A percentile compares a stretch with the other conserved stretches of the same genome.
Evolutionary conservation across 2,888 invertebrate genomes (phyloP).

Genomic region (Lasioglossum vierecki): DNA sequence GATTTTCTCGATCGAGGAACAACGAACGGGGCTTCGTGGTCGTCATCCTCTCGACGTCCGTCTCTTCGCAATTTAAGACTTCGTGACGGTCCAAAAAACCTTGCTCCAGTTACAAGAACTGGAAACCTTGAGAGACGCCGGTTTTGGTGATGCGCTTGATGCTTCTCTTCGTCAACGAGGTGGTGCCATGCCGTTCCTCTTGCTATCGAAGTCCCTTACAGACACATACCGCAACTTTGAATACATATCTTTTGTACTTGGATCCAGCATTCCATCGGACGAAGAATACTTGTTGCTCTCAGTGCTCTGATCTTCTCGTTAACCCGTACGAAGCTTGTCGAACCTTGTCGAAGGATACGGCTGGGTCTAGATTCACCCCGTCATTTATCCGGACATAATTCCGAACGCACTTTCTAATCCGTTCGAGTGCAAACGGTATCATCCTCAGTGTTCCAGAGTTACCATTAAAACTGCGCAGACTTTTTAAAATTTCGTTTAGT

Average conservation of each 20-base stretch:
- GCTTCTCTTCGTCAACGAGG: no score
- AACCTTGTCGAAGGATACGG: not conserved
- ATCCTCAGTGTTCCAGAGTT: not conserved
- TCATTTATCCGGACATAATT: not conserved
- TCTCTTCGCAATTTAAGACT: slow-evolving; percentile 10
- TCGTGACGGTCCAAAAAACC: slow-evolving; percentile 9
- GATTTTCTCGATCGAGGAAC: slow-evolving; percentile 9
- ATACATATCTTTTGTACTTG: slow-evolving; percentile 27
- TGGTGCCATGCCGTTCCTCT: not conserved
- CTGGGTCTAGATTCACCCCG: not conserved
- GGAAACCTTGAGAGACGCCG: slow-evolving; percentile 6
- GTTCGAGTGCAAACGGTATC: not conserved
- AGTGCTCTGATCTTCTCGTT: slow-evolving; percentile 15
- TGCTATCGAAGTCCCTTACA: not conserved
- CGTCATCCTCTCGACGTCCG: not conserved
- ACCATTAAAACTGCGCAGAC: not conserved
- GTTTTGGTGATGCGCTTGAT: slow-evolving; percentile 2
- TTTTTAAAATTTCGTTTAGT: not conserved
- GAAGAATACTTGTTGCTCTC: not conserved
- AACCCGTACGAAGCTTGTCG: not conserved
- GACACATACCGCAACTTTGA: not conserved
- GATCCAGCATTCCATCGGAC: slow-evolving; percentile 4
- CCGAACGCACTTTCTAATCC: not conserved
- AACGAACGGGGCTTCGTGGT: not conserved
- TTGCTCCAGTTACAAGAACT: slow-evolving; percentile 26